Evolutionary conservation across 1,140 invertebrate species (phyloP).

Genomic region (Drosophila virilis): DNA sequence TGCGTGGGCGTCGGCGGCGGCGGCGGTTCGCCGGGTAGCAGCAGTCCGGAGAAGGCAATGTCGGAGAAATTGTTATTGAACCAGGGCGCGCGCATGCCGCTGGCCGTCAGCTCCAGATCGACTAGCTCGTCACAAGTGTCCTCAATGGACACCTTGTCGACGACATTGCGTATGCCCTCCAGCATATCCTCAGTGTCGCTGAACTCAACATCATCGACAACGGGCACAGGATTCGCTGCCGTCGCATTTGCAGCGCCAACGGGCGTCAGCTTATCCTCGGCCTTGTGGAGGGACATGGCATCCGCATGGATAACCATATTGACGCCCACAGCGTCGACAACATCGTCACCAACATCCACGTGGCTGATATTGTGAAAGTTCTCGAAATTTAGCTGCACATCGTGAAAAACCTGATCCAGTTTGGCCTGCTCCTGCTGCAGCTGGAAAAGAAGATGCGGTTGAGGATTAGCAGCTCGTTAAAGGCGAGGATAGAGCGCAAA

Average conservation of each 20-base stretch:
- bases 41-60: constrained; percentile 59
- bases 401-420: constrained; percentile 76
- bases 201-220: constrained; percentile 86
- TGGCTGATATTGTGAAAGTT: constrained; percentile 69
- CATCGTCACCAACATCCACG: constrained; percentile 43
- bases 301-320: constrained; percentile 67
- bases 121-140: constrained; percentile 79
- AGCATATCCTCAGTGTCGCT: constrained; percentile 93
- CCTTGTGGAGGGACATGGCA: constrained; percentile 30
- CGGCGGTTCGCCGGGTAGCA: constrained; percentile 65
- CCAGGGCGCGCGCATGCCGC: constrained; percentile 69
- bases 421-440: constrained; percentile 83
- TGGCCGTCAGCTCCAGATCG: constrained; percentile 71
- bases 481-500: not conserved
- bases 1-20: constrained; percentile 10
- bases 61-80: constrained; percentile 79
- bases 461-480: not conserved
- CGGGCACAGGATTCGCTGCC: constrained; percentile 38
- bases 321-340: constrained; percentile 58
- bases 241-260: constrained; percentile 23
- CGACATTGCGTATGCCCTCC: constrained; percentile 90
- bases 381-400: constrained; percentile 76
- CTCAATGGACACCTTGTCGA: constrained; percentile 85
- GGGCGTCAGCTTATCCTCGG: constrained; percentile 44
- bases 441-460: not conserved